Evolutionary conservation across 2,888 invertebrate species (phyloP), one percentile per base, ranked within the genome.

Genomic region (Plutella xylostella): DNA sequence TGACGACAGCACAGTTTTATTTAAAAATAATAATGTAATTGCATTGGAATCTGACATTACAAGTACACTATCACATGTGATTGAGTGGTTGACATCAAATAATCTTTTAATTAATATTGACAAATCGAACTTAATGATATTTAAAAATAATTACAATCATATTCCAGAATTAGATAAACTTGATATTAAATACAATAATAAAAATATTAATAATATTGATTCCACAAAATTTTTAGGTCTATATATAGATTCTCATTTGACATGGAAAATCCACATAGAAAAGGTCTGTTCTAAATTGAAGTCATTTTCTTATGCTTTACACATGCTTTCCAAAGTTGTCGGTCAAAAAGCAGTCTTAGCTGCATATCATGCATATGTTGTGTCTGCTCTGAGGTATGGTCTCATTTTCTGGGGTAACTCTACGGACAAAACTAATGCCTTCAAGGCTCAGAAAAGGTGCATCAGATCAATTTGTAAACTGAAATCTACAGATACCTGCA

Each of bases 291-390:
- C 34, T 30, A 45, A 37, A 6, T 12, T 40, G 11, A 33, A 22
- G 7, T 30, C 30, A 30, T 9, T 22, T 11, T 45, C 35, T 9
- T 45, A 41, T 34, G 40, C 41, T 18, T 22, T 45, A 2, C 31
- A 31, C 25, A 41, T 41, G 41, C 15, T 45, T 6, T 31, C 30
- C 19, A 45, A 45, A 41, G 21, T 14, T 25, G 40, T 35, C 7
- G 4, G 34, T 25, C 15, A 21, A 21, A 17, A 17, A 2, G 17
- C 28, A 2, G n/a, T 41, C 12, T 20, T 45, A 22, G 35, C 34
- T 3, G 45, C 45, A 17, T 45, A 45, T 40, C 45, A 39, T 15
- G 45, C 39, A 2, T 45, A 15, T 33, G 39, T 42, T 17, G 25
- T 19, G 12, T 37, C 42, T 12, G 28, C 28, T 17, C 28, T 46